These are phyloP conservation scores for Drosophila lacteicornis DNA, from an alignment of 1,140 invertebrate genomes.

Conservation along the genomic window DNA sequence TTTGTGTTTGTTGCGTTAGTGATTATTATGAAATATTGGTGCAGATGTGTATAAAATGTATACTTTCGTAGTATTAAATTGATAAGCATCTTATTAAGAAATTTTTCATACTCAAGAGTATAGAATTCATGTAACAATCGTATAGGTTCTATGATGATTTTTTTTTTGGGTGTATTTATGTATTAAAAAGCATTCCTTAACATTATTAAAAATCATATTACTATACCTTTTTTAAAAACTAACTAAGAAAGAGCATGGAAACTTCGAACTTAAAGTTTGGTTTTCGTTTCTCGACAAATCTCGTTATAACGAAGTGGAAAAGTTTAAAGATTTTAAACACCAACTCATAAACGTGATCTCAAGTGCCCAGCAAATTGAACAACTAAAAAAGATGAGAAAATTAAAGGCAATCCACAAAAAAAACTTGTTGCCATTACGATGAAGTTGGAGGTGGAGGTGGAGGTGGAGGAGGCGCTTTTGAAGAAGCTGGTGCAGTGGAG, in stretches of 20 bases:
- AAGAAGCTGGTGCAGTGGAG: constrained; percentile 4
- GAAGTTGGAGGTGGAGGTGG: constrained; percentile 16
- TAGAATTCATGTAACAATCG: too few species aligned
- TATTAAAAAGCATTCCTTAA: background rate
- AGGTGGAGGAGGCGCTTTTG: constrained; percentile 8
- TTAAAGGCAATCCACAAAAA: constrained; percentile 22
- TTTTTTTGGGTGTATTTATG: background rate
- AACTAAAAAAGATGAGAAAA: constrained; percentile 43
- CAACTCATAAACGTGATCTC: constrained; percentile 33
- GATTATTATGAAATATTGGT: too few species aligned
- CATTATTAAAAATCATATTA: too few species aligned
- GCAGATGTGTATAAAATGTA: too few species aligned
- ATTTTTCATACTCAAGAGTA: too few species aligned
- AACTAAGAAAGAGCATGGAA: background rate
- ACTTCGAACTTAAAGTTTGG: background rate
- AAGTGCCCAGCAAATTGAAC: constrained; percentile 39
- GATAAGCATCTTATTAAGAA: too few species aligned
- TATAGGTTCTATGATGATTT: too few species aligned
- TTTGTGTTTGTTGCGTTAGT: too few species aligned
- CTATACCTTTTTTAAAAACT: too few species aligned
- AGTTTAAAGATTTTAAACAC: constrained; percentile 35
- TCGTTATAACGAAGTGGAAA: constrained; percentile 21
- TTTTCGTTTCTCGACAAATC: background rate
- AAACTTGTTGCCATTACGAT: constrained; percentile 57
- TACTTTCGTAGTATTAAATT: too few species aligned